Evolutionary conservation across 2,888 invertebrate genomes (phyloP), one percentile per base, ranked within the genome.

Genomic region (Emesis castigata): DNA sequence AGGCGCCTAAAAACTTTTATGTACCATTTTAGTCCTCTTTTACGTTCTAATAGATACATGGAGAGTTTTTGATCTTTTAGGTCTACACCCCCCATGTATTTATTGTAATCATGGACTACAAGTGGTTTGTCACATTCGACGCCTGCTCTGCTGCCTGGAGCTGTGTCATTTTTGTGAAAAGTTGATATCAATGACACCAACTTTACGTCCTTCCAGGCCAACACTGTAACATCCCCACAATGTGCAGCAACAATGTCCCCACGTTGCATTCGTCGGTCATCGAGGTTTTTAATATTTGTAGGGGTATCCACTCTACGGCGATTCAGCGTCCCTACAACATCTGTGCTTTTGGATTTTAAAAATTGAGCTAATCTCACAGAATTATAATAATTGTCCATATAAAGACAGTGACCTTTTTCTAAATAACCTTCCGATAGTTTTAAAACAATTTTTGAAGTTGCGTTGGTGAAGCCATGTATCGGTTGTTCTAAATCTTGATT

Each of bases 21-120:
- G 39, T 77, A 77, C 77, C 73, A 77, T 16, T 77, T 77, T 6
- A 18, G 3, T n/a, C 39, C 29, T 29, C 73, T 31, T 29, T 73
- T 69, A n/a, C 73, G 58, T 48, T 88, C 88, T 64, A 87, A 56
- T 14, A 85, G 75, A 64, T 77, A 87, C 74, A 68, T 68, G 64
- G 84, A 84, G 7, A 85, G 73, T 31, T 83, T 85, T 26, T 85
- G 86, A 31, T 88, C 86, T 48, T 88, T 87, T 3, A 85, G 39
- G 44, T 86, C 81, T 2, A 85, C 78, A 0, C 85, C 83, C 3
- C 84, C 85, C 85, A 88, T 87, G 64, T 34, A 79, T 44, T 82
- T 82, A 64, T 88, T 87, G 66, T 88, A 89, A n/a, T 66, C 68
- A 6, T 66, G 58, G 0, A 85, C 73, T 4, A 61, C 73, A 7